phyloP scores from a whole-genome alignment of 2,888 invertebrate species.

The Nomada ferruginata region DNA sequence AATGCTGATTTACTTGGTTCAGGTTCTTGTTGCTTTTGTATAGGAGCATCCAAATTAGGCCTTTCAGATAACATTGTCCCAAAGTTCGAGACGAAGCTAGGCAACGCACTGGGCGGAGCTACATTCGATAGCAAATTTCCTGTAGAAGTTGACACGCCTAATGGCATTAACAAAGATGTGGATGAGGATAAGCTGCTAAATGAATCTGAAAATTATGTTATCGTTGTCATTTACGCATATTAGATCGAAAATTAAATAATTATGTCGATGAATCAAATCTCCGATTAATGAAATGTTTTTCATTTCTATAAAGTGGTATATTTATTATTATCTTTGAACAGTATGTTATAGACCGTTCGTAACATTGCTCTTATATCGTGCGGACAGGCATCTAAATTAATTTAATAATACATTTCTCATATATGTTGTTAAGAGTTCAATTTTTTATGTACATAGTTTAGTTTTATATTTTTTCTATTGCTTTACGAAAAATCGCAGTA shows the following conservation, averaged over 20 bases:
- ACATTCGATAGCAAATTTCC: slow-evolving; percentile 89
- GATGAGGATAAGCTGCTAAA: slow-evolving; percentile 83
- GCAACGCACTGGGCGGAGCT: slow-evolving; percentile 89
- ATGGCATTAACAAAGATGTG: slow-evolving; percentile 83
- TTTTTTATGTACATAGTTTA: background rate
- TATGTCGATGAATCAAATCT: background rate
- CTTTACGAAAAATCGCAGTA: background rate
- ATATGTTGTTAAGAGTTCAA: background rate
- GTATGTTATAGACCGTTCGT: background rate
- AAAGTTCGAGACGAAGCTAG: slow-evolving; percentile 87
- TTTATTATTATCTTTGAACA: background rate
- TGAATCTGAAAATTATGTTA: slow-evolving; percentile 79
- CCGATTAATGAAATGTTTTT: background rate
- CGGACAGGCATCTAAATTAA: background rate
- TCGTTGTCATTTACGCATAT: background rate
- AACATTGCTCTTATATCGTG: background rate
- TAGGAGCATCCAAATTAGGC: slow-evolving; percentile 26
- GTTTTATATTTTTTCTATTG: background rate
- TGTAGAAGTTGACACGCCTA: slow-evolving; percentile 83
- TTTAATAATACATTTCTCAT: background rate
- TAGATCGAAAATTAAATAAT: background rate
- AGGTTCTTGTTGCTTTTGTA: slow-evolving; percentile 35
- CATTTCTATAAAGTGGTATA: background rate
- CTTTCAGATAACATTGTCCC: slow-evolving; percentile 63
- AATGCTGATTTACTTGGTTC: slow-evolving; percentile 46